These are phyloP conservation scores for Agrilus planipennis DNA, from an alignment of 1,140 invertebrate species.

Conservation along the genomic window DNA sequence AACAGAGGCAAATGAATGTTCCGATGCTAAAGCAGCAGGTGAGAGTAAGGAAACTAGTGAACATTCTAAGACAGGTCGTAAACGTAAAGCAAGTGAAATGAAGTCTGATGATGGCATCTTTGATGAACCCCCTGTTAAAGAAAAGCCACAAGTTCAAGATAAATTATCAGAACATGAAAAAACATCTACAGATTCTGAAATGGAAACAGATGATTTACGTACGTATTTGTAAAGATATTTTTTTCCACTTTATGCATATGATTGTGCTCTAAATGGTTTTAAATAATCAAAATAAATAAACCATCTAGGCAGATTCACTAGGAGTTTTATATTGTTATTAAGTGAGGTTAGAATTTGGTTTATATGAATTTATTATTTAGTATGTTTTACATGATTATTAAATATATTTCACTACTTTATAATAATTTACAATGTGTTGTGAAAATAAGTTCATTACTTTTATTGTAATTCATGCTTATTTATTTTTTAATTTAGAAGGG, in stretches of 20 bases:
- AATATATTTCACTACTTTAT: too few relatives aligned
- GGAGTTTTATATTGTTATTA: too few relatives aligned
- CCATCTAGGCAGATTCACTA: too few relatives aligned
- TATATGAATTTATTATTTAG: too few relatives aligned
- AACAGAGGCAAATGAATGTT: background rate
- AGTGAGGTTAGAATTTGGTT: too few relatives aligned
- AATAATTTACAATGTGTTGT: too few relatives aligned
- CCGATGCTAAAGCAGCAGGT: background rate
- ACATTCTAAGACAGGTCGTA: too few relatives aligned
- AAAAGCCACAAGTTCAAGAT: background rate
- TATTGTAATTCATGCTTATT: background rate
- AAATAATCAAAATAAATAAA: too few relatives aligned
- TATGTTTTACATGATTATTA: too few relatives aligned
- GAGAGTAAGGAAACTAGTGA: constrained; percentile 3
- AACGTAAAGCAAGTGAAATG: constrained; percentile 12
- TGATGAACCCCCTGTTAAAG: constrained; percentile 3
- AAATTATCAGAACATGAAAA: background rate
- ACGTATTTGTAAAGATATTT: background rate
- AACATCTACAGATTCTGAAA: constrained; percentile 5
- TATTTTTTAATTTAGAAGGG: background rate
- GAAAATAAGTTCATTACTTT: background rate
- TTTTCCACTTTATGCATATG: background rate
- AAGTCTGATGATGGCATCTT: constrained; percentile 9
- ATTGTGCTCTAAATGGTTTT: too few relatives aligned
- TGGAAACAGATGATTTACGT: constrained; percentile 1